These are phyloP conservation scores for Eurystomus glaucurus DNA, from an alignment of 2,797 vertebrate species.

Conservation along the genomic window DNA sequence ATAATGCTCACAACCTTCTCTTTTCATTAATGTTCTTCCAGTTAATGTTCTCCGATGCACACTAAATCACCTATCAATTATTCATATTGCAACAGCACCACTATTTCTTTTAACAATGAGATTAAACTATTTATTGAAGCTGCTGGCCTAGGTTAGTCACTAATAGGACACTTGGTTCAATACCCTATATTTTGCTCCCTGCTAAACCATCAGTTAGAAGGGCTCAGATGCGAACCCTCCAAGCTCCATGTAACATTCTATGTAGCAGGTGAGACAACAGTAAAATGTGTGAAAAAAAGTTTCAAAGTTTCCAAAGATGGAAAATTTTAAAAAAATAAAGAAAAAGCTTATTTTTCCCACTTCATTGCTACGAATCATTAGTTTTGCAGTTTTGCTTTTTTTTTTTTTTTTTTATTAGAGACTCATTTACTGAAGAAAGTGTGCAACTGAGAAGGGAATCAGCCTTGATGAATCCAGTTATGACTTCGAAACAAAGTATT, in stretches of 20 bases:
- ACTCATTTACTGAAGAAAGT: not conserved
- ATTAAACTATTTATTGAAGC: not conserved
- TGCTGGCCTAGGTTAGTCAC: not conserved
- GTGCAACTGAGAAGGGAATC: not conserved
- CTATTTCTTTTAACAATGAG: not conserved
- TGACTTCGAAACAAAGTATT: not conserved
- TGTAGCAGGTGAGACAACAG: not conserved
- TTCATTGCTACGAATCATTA: not conserved
- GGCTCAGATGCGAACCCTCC: not conserved
- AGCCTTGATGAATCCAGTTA: not conserved
- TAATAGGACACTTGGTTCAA: not conserved
- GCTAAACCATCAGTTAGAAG: not conserved
- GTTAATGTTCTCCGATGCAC: not conserved
- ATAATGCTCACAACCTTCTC: not conserved
- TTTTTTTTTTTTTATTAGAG: not conserved
- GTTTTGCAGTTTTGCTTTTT: not conserved
- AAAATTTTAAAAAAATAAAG: not conserved
- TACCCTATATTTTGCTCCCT: not conserved
- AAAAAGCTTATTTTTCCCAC: not conserved
- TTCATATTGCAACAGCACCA: not conserved
- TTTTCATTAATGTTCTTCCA: not conserved
- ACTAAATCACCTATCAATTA: not conserved
- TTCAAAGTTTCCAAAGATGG: not conserved
- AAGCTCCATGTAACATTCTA: not conserved
- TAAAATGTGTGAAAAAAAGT: not conserved